These are phyloP conservation scores for Triops longicaudatus DNA, from an alignment of 1,140 invertebrate species.

Conservation along the genomic window DNA sequence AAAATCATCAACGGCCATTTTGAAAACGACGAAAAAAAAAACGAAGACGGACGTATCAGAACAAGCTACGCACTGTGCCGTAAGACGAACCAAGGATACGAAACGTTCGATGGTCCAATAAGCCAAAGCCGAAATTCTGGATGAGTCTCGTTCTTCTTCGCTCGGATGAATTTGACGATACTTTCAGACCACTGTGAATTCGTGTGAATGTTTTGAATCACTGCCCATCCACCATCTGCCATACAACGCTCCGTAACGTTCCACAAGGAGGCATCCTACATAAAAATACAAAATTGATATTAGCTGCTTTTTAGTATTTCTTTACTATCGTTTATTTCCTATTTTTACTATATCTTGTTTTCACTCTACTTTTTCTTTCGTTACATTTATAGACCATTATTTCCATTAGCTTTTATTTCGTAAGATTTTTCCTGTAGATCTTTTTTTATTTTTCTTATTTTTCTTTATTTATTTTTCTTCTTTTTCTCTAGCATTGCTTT, in stretches of 20 bases:
- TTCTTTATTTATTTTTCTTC: conserved; percentile 16
- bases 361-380: no score
- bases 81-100: conserved; percentile 11
- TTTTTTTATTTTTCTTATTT: no score
- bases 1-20: not conserved
- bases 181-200: not conserved
- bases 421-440: no score
- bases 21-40: no score
- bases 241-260: conserved; percentile 20
- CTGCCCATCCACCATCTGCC: conserved; percentile 23
- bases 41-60: not conserved
- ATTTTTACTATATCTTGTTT: not conserved
- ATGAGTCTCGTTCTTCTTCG: conserved; percentile 19
- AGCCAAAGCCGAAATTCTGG: conserved; percentile 24
- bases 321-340: not conserved
- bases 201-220: conserved; percentile 19
- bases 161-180: conserved; percentile 4
- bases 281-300: not conserved
- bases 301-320: not conserved
- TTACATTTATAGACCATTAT: no score
- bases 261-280: conserved; percentile 4
- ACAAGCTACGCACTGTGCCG: conserved; percentile 1
- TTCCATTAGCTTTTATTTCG: no score
- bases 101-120: not conserved
- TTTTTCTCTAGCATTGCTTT: no score